These are phyloP conservation scores for Amphipoea lucens DNA, from an alignment of 2,888 invertebrate genomes.

Conservation along the genomic window DNA sequence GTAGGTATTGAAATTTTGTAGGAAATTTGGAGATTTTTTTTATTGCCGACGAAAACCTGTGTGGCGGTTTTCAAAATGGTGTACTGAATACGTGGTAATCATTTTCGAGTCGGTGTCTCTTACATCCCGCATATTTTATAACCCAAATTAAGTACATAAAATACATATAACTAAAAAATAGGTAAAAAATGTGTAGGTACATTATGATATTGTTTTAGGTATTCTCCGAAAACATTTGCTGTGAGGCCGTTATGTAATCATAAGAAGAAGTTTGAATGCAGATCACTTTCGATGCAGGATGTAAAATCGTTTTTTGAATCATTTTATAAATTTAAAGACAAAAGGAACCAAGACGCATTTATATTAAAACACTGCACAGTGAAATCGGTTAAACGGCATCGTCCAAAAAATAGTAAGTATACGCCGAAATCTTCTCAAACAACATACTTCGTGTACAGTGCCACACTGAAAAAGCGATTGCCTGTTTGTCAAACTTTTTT, in stretches of 20 bases:
- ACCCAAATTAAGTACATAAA: constrained; percentile 9
- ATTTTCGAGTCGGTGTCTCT: constrained; percentile 12
- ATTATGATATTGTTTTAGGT: constrained; percentile 17
- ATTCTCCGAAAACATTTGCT: constrained; percentile 9
- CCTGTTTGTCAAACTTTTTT: constrained; percentile 19
- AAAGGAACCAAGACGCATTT: not conserved
- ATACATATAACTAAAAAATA: constrained; percentile 2
- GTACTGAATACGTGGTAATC: constrained; percentile 3
- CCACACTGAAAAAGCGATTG: constrained; percentile 11
- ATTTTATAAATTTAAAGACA: constrained; percentile 18
- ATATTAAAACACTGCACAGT: constrained; percentile 9
- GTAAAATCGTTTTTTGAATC: constrained; percentile 12
- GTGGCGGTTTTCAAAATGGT: constrained; percentile 2
- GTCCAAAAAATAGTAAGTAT: constrained; percentile 15
- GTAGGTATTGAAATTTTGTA: constrained; percentile 4
- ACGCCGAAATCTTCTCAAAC: constrained; percentile 17
- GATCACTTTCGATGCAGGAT: not conserved
- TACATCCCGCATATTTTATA: constrained; percentile 8
- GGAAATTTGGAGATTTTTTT: constrained; percentile 14
- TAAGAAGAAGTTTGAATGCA: constrained; percentile 10
- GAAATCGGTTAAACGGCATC: constrained; percentile 11
- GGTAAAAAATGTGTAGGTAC: constrained; percentile 12
- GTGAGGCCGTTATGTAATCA: constrained; percentile 14
- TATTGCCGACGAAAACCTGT: constrained; percentile 9
- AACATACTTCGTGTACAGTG: constrained; percentile 13